A percentile compares a stretch with the other conserved stretches of the same genome.
Evolutionary conservation across 2,113 vertebrate species (phyloP).

Genomic region (Acrocephalus kingi): DNA sequence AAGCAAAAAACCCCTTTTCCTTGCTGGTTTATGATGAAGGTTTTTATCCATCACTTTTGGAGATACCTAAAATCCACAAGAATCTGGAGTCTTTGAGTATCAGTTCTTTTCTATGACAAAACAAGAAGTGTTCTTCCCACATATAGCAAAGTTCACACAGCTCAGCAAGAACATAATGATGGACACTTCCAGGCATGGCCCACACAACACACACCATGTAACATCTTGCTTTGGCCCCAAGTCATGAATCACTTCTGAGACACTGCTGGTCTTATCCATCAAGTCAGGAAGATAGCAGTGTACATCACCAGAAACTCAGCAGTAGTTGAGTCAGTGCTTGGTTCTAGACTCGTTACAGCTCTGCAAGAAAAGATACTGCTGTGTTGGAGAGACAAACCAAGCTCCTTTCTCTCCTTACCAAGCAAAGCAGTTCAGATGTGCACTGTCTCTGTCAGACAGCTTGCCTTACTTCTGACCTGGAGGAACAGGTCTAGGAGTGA

Average conservation of each 20-base stretch:
- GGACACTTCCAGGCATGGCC: background rate
- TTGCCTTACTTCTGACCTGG: background rate
- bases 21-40: background rate
- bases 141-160: background rate
- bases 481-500: background rate
- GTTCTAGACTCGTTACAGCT: accelerated
- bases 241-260: background rate
- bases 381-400: background rate
- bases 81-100: background rate
- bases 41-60: background rate
- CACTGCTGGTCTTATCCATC: background rate
- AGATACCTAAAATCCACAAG: background rate
- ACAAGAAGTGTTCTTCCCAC: accelerated
- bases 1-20: background rate
- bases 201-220: background rate
- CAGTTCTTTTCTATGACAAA: background rate
- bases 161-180: background rate
- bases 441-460: background rate
- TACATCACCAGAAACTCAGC: background rate
- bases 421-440: background rate
- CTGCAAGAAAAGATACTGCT: background rate
- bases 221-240: background rate
- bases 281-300: background rate
- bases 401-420: background rate
- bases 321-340: background rate